Conservation (phyloP, 2,797 vertebrate genomes). For the Sus cebifrons region DNA sequence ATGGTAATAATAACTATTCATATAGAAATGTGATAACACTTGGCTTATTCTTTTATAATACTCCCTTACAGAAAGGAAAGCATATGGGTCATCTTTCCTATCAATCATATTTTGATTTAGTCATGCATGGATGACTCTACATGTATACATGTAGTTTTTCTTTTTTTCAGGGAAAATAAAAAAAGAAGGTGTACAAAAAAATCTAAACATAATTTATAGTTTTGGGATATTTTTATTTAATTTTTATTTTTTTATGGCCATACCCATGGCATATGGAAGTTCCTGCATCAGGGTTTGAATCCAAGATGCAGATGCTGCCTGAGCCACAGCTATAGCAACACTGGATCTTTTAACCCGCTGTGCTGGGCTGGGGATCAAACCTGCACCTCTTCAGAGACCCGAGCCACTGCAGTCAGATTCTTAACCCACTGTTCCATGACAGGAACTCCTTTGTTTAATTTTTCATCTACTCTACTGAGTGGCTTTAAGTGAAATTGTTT, state of each 20-base stretch:
- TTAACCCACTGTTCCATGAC: no score
- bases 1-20: background rate
- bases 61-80: background rate
- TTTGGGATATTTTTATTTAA: background rate
- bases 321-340: no score
- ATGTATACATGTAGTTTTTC: background rate
- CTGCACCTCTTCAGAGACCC: no score
- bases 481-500: background rate
- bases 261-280: no score
- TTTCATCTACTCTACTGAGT: background rate
- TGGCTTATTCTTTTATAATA: background rate
- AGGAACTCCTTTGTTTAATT: background rate
- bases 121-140: background rate
- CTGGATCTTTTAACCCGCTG: no score
- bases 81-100: background rate
- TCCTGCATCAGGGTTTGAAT: no score
- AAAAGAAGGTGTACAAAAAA: background rate
- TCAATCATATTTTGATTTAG: background rate
- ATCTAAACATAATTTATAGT: background rate
- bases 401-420: no score
- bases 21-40: background rate
- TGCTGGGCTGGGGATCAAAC: no score
- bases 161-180: background rate
- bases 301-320: no score
- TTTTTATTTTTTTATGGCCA: background rate